These are phyloP conservation scores for Masticophis lateralis DNA, from an alignment of 2,797 vertebrate genomes.

Conservation along the genomic window DNA sequence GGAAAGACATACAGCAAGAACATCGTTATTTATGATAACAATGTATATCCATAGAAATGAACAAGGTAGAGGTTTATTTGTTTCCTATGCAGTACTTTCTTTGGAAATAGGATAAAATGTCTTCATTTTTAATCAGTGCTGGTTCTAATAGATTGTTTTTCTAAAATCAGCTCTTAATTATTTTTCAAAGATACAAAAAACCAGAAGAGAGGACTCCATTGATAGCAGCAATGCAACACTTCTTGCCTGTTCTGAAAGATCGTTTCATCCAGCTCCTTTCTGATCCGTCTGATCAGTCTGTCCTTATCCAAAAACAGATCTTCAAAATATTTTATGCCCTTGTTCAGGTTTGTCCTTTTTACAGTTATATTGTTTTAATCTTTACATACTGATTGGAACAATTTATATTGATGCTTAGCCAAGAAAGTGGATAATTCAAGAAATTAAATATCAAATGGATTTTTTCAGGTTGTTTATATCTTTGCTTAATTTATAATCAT, in stretches of 20 bases:
- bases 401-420: neutral
- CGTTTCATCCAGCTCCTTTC: slow-evolving; percentile 92
- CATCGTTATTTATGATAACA: neutral
- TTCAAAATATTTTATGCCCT: slow-evolving; percentile 99
- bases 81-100: neutral
- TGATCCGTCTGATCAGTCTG: slow-evolving; percentile 91
- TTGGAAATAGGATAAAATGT: neutral
- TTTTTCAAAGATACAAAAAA: slow-evolving; percentile 89
- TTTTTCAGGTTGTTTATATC: neutral
- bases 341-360: slow-evolving; percentile 79
- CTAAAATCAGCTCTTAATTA: slow-evolving; percentile 50
- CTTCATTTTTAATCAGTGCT: neutral
- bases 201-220: slow-evolving; percentile 93
- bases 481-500: neutral
- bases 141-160: slow-evolving; percentile 18
- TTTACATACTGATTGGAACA: neutral
- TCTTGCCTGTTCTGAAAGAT: slow-evolving; percentile 96
- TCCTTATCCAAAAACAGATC: slow-evolving; percentile 98
- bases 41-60: neutral
- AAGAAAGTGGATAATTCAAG: neutral
- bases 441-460: neutral
- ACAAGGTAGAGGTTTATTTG: neutral
- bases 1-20: neutral
- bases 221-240: slow-evolving; percentile 98
- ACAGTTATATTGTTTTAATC: neutral